phyloP scores from a whole-genome alignment of 2,113 vertebrate genomes.

The Phyllostomus discolor region DNA sequence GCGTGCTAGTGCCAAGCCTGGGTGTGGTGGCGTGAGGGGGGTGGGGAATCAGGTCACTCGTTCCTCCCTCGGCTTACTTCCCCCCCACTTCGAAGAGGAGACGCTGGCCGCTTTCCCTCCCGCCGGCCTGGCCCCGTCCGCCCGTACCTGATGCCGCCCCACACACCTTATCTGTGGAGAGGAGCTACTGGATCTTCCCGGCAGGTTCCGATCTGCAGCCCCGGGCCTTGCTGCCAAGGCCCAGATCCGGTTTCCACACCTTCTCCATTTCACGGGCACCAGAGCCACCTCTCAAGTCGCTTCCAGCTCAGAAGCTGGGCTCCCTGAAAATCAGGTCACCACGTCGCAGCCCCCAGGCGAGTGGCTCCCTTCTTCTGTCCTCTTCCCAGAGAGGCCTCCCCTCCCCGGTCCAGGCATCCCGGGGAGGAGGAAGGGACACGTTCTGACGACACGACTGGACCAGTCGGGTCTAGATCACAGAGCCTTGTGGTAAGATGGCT shows the following conservation, averaged over 20 bases:
- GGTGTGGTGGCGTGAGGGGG: fast-evolving
- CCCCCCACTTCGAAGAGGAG: background rate
- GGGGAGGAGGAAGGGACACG: background rate
- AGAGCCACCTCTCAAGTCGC: background rate
- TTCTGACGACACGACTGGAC: background rate
- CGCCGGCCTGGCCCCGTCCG: background rate
- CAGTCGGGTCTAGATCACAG: background rate
- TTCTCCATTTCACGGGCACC: background rate
- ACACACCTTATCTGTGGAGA: background rate
- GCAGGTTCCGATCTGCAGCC: background rate
- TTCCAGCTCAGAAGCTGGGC: background rate
- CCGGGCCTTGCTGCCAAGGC: background rate
- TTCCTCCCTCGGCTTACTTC: background rate
- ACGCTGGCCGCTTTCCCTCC: background rate
- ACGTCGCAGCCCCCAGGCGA: background rate
- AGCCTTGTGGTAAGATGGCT: no score
- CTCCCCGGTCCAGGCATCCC: background rate
- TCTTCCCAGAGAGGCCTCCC: background rate
- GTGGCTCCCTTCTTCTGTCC: background rate
- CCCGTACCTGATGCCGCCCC: background rate
- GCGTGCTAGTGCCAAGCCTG: background rate
- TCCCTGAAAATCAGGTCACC: background rate
- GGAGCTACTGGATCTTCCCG: background rate
- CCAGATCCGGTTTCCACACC: slow-evolving; percentile 9
- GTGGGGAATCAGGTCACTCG: background rate